Conservation (phyloP, 1,140 invertebrate genomes). For the Drosophila arizonae region DNA sequence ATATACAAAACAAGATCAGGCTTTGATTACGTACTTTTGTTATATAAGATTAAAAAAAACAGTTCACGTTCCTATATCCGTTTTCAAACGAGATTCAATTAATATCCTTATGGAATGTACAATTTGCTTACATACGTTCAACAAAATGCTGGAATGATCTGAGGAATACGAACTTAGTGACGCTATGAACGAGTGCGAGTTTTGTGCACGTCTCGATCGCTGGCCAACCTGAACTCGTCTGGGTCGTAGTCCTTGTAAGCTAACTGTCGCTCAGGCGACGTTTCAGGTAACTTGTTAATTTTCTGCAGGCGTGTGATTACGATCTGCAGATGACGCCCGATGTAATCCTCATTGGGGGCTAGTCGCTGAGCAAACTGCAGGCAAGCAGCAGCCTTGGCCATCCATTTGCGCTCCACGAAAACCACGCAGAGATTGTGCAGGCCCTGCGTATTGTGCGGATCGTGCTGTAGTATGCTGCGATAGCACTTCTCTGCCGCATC, state of each 20-base stretch:
- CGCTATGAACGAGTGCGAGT: slow-evolving; percentile 57
- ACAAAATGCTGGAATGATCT: not conserved
- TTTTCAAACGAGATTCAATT: slow-evolving; percentile 3
- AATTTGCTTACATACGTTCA: not conserved
- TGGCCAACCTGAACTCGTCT: slow-evolving; percentile 64
- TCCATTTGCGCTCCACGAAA: slow-evolving; percentile 94
- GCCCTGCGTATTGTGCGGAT: slow-evolving; percentile 96
- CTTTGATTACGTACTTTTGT: slow-evolving; percentile 40
- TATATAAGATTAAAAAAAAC: not conserved
- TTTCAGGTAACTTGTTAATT: slow-evolving; percentile 79
- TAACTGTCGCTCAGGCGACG: slow-evolving; percentile 70
- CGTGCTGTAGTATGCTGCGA: slow-evolving; percentile 91
- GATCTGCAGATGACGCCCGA: slow-evolving; percentile 90
- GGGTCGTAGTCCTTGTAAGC: slow-evolving; percentile 79
- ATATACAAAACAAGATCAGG: slow-evolving; percentile 44
- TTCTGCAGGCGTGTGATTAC: slow-evolving; percentile 75
- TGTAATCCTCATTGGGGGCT: slow-evolving; percentile 95
- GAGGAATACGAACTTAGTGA: not conserved
- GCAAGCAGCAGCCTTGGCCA: slow-evolving; percentile 92
- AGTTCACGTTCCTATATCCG: slow-evolving; percentile 2
- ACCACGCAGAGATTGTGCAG: slow-evolving; percentile 98
- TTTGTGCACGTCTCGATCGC: slow-evolving; percentile 44
- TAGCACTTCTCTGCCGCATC: slow-evolving; percentile 97
- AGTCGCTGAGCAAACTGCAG: slow-evolving; percentile 90
- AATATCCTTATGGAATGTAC: slow-evolving; percentile 12